These are phyloP conservation scores for Morus bassanus DNA, from an alignment of 2,797 vertebrate species.

Conservation along the genomic window DNA sequence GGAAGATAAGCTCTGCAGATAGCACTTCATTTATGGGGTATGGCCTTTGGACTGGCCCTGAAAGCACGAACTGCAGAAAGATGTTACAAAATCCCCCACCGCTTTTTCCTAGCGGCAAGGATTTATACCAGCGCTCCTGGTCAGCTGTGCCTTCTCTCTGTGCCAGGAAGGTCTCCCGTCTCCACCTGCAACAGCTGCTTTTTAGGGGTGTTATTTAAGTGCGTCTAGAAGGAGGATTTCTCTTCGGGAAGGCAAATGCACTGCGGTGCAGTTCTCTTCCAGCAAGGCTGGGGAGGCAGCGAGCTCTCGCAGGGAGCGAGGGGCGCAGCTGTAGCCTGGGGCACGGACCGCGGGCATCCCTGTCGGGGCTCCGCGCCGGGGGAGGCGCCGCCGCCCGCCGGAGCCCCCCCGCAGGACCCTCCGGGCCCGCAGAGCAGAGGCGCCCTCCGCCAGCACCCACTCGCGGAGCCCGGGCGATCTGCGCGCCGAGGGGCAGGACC, in stretches of 20 bases:
- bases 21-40: not conserved
- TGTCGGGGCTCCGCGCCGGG: too few species aligned
- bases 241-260: not conserved
- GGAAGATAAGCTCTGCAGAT: not conserved
- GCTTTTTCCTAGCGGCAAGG: not conserved
- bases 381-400: too few species aligned
- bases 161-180: not conserved
- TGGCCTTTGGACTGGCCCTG: not conserved
- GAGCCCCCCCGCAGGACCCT: too few species aligned
- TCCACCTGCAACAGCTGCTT: not conserved
- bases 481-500: not conserved
- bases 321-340: fast-evolving
- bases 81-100: not conserved
- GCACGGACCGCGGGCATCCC: too few species aligned
- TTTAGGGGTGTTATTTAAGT: not conserved
- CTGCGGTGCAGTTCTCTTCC: fast-evolving
- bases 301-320: not conserved
- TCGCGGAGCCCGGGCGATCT: not conserved
- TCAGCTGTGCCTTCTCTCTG: not conserved
- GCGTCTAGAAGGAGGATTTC: not conserved
- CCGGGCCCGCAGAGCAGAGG: not conserved
- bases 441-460: constrained; percentile 37
- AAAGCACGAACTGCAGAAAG: not conserved
- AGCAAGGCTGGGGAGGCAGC: not conserved
- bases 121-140: not conserved